Conservation (phyloP, 2,113 vertebrate species). For the Ginglymostoma cirratum region DNA sequence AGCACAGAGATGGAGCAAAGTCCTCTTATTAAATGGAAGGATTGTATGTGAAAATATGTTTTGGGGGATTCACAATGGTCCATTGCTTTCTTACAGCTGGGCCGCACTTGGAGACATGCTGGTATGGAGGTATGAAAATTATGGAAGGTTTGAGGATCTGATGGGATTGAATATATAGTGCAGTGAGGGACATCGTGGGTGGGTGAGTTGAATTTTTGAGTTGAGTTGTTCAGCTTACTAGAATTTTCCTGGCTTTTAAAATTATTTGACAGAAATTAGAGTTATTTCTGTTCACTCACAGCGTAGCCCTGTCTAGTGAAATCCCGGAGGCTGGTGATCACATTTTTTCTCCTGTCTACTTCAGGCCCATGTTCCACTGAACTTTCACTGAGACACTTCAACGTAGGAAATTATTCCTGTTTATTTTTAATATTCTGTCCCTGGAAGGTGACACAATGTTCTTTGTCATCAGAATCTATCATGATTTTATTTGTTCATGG, state of each 20-base stretch:
- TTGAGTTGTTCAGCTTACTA: neutral
- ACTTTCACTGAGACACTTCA: neutral
- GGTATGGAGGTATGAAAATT: neutral
- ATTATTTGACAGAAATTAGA: neutral
- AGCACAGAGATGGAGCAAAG: neutral
- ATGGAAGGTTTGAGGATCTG: neutral
- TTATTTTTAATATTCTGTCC: neutral
- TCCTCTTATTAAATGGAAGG: neutral
- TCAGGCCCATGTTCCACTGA: neutral
- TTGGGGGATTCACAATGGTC: neutral
- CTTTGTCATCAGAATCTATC: neutral
- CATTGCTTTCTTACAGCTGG: neutral
- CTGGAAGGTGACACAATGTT: neutral
- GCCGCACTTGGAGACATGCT: neutral
- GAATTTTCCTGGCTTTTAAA: neutral
- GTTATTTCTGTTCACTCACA: neutral
- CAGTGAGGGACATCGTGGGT: neutral
- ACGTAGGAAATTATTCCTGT: neutral
- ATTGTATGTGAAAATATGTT: neutral
- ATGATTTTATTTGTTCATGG: too few species aligned
- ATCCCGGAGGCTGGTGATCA: neutral
- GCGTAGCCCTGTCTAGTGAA: neutral
- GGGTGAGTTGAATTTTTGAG: neutral
- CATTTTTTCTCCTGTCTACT: too few species aligned
- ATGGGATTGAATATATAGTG: neutral